Conservation (phyloP, 2,797 vertebrate species). For the Danio aesculapii region DNA sequence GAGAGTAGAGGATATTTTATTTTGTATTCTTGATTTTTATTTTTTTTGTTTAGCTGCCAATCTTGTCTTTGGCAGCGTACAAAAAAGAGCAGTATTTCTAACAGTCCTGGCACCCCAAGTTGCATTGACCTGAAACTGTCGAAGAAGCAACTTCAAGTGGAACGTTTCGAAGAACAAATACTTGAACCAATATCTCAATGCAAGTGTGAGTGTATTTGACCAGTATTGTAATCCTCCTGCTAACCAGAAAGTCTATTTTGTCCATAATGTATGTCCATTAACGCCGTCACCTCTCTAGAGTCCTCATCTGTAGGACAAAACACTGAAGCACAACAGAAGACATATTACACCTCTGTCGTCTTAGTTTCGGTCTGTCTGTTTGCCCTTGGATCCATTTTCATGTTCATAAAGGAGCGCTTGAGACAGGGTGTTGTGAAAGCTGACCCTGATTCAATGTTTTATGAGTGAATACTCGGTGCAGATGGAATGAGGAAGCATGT, state of each 20-base stretch:
- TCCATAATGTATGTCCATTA: not conserved
- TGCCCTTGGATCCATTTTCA: slow-evolving; percentile 16
- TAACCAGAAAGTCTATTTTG: not conserved
- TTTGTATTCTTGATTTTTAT: not conserved
- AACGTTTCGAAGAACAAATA: not conserved
- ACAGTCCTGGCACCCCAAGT: not conserved
- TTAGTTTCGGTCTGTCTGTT: slow-evolving; percentile 30
- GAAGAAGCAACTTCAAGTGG: not conserved
- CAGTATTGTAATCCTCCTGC: not conserved
- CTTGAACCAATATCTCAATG: not conserved
- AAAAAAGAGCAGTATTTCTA: not conserved
- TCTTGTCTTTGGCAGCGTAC: not conserved
- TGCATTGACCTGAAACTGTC: not conserved
- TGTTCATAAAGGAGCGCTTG: slow-evolving; percentile 5
- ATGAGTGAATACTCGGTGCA: slow-evolving; percentile 25
- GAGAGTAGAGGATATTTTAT: not conserved
- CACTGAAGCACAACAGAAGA: slow-evolving; percentile 23
- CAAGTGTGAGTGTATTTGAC: not conserved
- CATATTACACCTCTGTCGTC: slow-evolving; percentile 18
- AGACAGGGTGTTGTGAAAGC: slow-evolving; percentile 32
- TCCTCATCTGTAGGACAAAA: slow-evolving; percentile 12
- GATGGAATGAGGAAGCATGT: slow-evolving; percentile 56
- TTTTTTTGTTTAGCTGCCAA: not conserved
- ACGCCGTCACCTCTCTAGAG: slow-evolving; percentile 14
- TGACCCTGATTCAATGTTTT: slow-evolving; percentile 39